These are phyloP conservation scores for Drosophila nebulosa DNA, from an alignment of 1,140 invertebrate genomes.

Conservation along the genomic window DNA sequence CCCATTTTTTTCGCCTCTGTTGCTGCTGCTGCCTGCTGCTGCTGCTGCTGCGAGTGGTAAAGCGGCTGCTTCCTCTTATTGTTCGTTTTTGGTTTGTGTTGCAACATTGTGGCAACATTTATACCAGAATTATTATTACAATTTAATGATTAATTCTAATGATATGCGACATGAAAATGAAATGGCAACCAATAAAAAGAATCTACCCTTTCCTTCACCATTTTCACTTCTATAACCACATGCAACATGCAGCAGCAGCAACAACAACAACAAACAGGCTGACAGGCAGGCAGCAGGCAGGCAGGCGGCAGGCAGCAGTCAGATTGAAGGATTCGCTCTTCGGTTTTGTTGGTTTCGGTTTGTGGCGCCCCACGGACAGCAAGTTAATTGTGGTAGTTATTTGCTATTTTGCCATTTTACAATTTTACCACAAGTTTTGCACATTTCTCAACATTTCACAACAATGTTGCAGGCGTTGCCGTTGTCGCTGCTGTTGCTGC, in stretches of 20 bases:
- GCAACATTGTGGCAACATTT: constrained; percentile 77
- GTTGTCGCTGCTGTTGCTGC: background rate
- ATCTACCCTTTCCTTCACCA: background rate
- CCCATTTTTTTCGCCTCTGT: constrained; percentile 34
- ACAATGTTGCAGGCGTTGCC: constrained; percentile 63
- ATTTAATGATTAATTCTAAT: constrained; percentile 81
- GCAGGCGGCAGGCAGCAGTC: background rate
- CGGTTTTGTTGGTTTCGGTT: constrained; percentile 6
- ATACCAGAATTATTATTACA: constrained; percentile 79
- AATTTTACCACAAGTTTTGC: constrained; percentile 48
- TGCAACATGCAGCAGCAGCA: constrained; percentile 12
- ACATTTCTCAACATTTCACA: constrained; percentile 29
- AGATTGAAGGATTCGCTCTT: constrained; percentile 12
- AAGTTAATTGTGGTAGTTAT: constrained; percentile 77
- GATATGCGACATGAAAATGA: constrained; percentile 76
- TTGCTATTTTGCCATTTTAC: constrained; percentile 65
- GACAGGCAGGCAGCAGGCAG: background rate
- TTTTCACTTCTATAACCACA: background rate
- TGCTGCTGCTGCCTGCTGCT: constrained; percentile 25
- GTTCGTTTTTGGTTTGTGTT: constrained; percentile 1
- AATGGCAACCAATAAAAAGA: constrained; percentile 60
- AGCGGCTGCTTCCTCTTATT: background rate
- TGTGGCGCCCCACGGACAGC: constrained; percentile 51
- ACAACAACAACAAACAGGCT: background rate
- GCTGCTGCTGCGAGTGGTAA: background rate